These are phyloP conservation scores for Leucania comma DNA, from an alignment of 2,888 invertebrate species.

Conservation along the genomic window DNA sequence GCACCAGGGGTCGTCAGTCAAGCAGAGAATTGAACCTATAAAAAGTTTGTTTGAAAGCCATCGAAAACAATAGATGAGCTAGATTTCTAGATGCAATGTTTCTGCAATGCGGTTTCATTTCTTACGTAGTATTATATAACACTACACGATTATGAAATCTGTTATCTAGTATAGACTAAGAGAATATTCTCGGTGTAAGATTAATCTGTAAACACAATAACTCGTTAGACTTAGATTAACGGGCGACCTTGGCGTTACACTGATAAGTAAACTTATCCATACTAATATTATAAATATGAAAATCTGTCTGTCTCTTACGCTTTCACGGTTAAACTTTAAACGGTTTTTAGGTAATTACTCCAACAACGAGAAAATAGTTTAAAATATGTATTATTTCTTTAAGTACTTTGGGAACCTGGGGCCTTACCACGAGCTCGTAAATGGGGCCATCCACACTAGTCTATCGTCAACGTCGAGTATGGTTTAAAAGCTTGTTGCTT, in stretches of 20 bases:
- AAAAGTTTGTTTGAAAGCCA: conserved; percentile 25
- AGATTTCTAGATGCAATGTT: conserved; percentile 5
- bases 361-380: background rate
- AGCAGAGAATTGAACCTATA: conserved; percentile 41
- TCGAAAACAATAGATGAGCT: conserved; percentile 22
- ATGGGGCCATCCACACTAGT: no score
- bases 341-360: conserved; percentile 2
- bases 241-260: conserved; percentile 31
- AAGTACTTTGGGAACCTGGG: background rate
- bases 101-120: conserved; percentile 24
- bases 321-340: no score
- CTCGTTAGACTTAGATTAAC: conserved; percentile 30
- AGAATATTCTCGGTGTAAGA: conserved; percentile 29
- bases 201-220: conserved; percentile 48
- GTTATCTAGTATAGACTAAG: conserved; percentile 30
- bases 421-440: no score
- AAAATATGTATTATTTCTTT: background rate
- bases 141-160: conserved; percentile 33
- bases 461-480: no score
- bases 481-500: no score
- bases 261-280: conserved; percentile 37
- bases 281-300: background rate
- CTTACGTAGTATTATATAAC: conserved; percentile 15
- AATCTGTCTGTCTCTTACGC: no score
- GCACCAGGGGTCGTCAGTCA: conserved; percentile 33